A percentile compares a stretch with the other conserved stretches of the same genome.
Conservation (phyloP, 2,888 invertebrate species). For the Lasius fuliginosus region DNA sequence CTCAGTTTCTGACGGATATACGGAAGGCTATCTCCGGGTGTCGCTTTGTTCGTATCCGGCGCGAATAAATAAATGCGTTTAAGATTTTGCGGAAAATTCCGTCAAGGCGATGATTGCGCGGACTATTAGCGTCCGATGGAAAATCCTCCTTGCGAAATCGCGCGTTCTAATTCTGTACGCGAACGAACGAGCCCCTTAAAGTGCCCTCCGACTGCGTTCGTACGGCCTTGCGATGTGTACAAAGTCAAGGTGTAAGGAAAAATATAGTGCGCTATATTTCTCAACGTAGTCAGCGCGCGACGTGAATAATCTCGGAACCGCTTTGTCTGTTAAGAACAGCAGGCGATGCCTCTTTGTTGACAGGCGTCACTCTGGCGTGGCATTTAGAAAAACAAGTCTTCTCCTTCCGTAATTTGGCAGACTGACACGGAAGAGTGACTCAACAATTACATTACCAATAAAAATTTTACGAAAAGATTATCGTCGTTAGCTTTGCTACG, state of each 20-base stretch:
- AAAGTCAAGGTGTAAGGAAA: constrained; percentile 47
- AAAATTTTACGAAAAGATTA: not conserved
- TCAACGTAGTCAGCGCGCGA: too few relatives aligned
- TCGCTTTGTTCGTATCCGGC: constrained; percentile 11
- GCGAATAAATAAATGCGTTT: not conserved
- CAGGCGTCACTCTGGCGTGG: not conserved
- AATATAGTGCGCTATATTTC: not conserved
- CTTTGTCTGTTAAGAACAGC: constrained; percentile 9
- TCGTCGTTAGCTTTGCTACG: not conserved
- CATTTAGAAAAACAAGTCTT: too few relatives aligned
- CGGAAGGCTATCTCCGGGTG: constrained; percentile 21
- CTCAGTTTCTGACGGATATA: not conserved
- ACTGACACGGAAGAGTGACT: not conserved
- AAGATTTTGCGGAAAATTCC: constrained; percentile 39
- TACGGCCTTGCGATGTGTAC: constrained; percentile 1
- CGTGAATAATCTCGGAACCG: constrained; percentile 27
- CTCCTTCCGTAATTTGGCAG: constrained; percentile 11
- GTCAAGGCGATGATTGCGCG: not conserved
- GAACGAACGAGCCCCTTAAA: constrained; percentile 11
- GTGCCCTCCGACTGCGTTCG: not conserved
- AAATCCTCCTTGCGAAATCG: constrained; percentile 36
- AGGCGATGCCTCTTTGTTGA: not conserved
- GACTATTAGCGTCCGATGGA: constrained; percentile 12
- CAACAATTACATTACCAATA: not conserved
- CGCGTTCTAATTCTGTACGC: constrained; percentile 40